These are phyloP conservation scores for Anoura caudifer DNA, from an alignment of 2,113 vertebrate genomes.

Conservation along the genomic window DNA sequence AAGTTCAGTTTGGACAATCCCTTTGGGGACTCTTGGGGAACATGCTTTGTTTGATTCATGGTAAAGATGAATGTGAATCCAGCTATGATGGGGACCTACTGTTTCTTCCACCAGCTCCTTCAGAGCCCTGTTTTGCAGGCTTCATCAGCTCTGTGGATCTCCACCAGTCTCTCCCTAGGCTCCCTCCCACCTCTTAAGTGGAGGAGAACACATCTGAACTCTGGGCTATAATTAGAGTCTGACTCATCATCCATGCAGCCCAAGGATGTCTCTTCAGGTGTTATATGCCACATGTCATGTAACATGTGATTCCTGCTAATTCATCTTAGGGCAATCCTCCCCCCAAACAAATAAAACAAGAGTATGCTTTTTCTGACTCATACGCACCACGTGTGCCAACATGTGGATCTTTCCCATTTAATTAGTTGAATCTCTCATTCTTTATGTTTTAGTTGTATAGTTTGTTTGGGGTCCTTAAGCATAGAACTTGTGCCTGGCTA, in stretches of 20 bases:
- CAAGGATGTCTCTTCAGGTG: neutral
- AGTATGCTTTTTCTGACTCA: neutral
- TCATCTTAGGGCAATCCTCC: neutral
- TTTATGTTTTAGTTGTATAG: neutral
- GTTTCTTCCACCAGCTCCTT: neutral
- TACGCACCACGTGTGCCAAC: neutral
- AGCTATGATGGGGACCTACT: neutral
- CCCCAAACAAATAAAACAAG: neutral
- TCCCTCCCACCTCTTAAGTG: neutral
- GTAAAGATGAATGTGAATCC: neutral
- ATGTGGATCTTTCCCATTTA: neutral
- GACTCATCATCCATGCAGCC: neutral
- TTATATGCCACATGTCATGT: neutral
- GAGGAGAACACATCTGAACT: neutral
- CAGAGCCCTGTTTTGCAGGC: neutral
- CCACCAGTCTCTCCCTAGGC: neutral
- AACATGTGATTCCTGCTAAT: neutral
- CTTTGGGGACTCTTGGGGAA: neutral
- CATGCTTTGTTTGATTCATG: neutral
- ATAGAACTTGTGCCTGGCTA: neutral
- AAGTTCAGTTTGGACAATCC: neutral
- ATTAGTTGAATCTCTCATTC: neutral
- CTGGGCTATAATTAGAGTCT: neutral
- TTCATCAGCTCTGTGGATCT: neutral
- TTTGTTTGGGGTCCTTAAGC: neutral